Conservation (phyloP, 2,113 vertebrate species). For the Lutjanus erythropterus region DNA sequence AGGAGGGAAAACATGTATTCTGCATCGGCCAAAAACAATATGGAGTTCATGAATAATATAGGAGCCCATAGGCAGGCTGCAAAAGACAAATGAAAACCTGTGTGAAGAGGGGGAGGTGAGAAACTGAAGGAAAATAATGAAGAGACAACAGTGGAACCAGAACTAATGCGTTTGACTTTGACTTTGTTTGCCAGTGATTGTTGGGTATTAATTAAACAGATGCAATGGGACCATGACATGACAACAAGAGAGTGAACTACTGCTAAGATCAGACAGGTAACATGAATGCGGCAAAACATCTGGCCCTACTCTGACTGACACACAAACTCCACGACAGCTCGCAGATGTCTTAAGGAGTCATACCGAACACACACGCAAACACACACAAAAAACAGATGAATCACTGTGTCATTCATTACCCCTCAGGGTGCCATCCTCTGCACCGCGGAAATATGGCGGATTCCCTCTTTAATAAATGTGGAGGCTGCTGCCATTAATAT, state of each 20-base stretch:
- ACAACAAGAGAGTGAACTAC: background rate
- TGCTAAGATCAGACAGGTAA: slow-evolving; percentile 23
- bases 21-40: slow-evolving; percentile 67
- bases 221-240: background rate
- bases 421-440: slow-evolving; percentile 62
- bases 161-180: background rate
- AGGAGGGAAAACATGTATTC: slow-evolving; percentile 50
- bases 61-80: slow-evolving; percentile 57
- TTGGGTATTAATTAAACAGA: slow-evolving; percentile 35
- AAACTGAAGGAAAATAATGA: background rate
- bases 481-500: slow-evolving; percentile 70
- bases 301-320: slow-evolving; percentile 30
- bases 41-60: slow-evolving; percentile 73
- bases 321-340: slow-evolving; percentile 44
- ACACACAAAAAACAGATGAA: slow-evolving; percentile 52
- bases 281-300: slow-evolving; percentile 32
- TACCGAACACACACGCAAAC: slow-evolving; percentile 10
- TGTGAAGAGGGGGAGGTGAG: background rate
- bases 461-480: slow-evolving; percentile 71
- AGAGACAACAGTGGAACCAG: background rate
- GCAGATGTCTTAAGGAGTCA: slow-evolving; percentile 55
- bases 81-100: slow-evolving; percentile 53
- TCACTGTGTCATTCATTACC: slow-evolving; percentile 61
- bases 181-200: background rate
- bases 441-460: slow-evolving; percentile 50